A percentile compares a stretch with the other conserved stretches of the same genome.
Evolutionary conservation across 2,113 vertebrate genomes (phyloP).

Genomic region (Rattus norvegicus): DNA sequence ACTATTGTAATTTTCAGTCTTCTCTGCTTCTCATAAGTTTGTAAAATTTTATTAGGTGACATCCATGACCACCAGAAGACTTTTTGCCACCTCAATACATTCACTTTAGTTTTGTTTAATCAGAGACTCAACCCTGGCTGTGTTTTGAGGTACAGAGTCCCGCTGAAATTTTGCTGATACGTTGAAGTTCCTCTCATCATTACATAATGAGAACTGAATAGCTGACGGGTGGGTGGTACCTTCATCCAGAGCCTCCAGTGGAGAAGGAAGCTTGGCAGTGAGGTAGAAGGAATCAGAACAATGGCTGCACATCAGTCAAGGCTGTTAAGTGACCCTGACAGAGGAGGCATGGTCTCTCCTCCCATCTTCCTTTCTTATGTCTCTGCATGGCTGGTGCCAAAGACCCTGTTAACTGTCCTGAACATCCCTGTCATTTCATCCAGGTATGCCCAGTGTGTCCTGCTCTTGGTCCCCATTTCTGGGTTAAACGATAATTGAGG

Average conservation of each 20-base stretch:
- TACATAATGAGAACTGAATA: not conserved
- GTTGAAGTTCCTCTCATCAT: conserved; percentile 2
- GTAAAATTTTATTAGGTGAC: conserved; percentile 44
- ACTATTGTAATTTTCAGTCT: not conserved
- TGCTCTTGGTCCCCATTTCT: not conserved
- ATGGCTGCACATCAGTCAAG: not conserved
- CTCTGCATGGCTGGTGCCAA: not conserved
- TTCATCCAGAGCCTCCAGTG: not conserved
- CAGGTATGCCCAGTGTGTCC: not conserved
- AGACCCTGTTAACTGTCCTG: not conserved
- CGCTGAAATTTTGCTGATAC: not conserved
- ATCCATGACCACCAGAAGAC: not conserved
- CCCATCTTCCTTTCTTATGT: not conserved
- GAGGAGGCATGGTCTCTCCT: not conserved
- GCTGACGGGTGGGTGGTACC: not conserved
- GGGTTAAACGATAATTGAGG: not conserved
- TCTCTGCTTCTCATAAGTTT: not conserved
- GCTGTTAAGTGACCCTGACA: not conserved
- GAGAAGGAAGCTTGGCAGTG: not conserved
- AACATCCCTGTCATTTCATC: not conserved
- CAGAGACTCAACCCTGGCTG: conserved; percentile 32
- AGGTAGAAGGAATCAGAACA: not conserved
- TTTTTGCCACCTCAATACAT: conserved; percentile 24
- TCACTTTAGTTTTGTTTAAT: not conserved
- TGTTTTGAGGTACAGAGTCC: conserved; percentile 23